phyloP scores from a whole-genome alignment of 2,888 invertebrate genomes.

The Spisula subtruncata region DNA sequence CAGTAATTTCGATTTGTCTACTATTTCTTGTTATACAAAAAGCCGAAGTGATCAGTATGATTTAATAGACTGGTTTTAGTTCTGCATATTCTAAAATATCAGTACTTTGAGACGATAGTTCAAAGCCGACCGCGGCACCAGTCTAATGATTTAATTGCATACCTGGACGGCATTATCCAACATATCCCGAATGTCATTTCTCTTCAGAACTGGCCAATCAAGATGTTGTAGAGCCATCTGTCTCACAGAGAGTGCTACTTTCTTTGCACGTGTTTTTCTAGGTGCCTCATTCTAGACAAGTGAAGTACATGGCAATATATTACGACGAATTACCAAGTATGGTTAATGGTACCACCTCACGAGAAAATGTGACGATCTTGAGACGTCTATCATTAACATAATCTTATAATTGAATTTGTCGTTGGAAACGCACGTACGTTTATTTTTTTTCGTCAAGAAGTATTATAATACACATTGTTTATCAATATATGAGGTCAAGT shows the following conservation, averaged over 20 bases:
- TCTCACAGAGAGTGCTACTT: conserved; percentile 51
- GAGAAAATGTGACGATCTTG: not conserved
- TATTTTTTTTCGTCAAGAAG: too few relatives aligned
- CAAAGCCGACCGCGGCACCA: too few relatives aligned
- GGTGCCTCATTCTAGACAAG: not conserved
- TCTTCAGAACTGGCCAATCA: conserved; percentile 54
- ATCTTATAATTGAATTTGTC: not conserved
- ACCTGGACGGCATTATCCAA: conserved; percentile 44
- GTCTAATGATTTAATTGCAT: too few relatives aligned
- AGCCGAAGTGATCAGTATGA: too few relatives aligned
- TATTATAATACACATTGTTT: too few relatives aligned
- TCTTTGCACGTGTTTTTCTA: conserved; percentile 50
- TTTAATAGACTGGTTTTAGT: too few relatives aligned
- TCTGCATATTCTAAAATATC: too few relatives aligned
- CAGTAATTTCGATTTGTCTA: too few relatives aligned
- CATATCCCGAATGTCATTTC: conserved; percentile 20
- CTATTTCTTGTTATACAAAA: too few relatives aligned
- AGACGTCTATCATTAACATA: not conserved
- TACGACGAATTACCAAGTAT: not conserved
- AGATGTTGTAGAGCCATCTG: conserved; percentile 46
- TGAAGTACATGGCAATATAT: not conserved
- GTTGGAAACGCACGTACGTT: too few relatives aligned
- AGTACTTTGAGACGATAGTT: too few relatives aligned
- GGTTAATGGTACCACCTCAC: not conserved
- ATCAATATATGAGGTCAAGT: too few relatives aligned